Evolutionary conservation across 2,797 vertebrate species (phyloP).

Genomic region (Sebastes kiyomatsui): DNA sequence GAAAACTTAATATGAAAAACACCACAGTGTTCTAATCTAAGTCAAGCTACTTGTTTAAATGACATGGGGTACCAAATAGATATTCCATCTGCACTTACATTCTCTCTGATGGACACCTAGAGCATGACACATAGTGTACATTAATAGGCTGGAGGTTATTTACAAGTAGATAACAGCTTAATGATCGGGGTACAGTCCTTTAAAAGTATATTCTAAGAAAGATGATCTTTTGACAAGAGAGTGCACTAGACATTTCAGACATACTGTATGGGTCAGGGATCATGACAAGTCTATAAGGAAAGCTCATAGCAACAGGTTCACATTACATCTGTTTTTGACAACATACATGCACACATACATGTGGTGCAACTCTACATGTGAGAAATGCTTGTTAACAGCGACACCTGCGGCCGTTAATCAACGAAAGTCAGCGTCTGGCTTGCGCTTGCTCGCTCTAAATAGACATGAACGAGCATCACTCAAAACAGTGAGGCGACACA

Average conservation of each 20-base stretch:
- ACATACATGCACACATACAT: background rate
- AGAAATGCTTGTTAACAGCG: too few species aligned
- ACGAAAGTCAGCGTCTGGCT: too few species aligned
- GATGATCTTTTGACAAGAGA: background rate
- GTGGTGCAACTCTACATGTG: background rate
- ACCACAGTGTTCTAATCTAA: background rate
- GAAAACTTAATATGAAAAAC: background rate
- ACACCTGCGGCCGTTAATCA: too few species aligned
- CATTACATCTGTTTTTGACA: background rate
- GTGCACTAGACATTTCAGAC: background rate
- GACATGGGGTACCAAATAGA: background rate
- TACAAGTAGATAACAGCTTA: background rate
- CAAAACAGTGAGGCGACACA: too few species aligned
- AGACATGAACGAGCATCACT: too few species aligned
- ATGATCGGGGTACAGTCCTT: background rate
- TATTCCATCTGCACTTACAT: conserved; percentile 17
- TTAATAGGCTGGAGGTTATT: background rate
- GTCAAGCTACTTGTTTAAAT: background rate
- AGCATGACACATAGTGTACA: background rate
- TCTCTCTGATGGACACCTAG: conserved; percentile 16
- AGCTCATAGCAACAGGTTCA: background rate
- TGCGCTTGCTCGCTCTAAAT: too few species aligned
- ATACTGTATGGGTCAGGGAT: background rate
- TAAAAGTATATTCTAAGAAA: conserved; percentile 1
- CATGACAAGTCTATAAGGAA: background rate